Evolutionary conservation across 2,797 vertebrate species (phyloP).

Genomic region (Scomberomorus guttatus): DNA sequence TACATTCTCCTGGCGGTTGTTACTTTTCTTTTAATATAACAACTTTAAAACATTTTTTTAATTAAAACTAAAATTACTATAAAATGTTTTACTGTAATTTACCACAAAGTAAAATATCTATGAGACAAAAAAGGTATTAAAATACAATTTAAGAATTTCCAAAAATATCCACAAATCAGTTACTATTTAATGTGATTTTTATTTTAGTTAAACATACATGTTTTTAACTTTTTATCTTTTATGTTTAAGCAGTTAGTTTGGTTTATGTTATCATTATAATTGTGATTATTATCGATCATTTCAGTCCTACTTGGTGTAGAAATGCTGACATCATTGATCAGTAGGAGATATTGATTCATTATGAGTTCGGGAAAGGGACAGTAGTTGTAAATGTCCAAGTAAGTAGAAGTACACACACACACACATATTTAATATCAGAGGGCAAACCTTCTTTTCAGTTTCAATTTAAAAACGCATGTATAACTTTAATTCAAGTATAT

Average conservation of each 20-base stretch:
- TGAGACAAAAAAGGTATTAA: background rate
- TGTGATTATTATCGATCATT: conserved; percentile 6
- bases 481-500: background rate
- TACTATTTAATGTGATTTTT: background rate
- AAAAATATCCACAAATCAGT: background rate
- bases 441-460: background rate
- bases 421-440: background rate
- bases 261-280: background rate
- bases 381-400: background rate
- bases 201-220: background rate
- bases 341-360: conserved; percentile 5
- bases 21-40: background rate
- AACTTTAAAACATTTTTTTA: background rate
- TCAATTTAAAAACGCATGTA: background rate
- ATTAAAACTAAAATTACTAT: background rate
- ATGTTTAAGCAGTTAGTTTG: background rate
- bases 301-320: conserved; percentile 5
- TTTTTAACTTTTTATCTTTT: background rate
- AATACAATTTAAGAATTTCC: background rate
- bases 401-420: background rate
- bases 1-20: conserved; percentile 41
- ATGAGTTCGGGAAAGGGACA: background rate
- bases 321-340: conserved; percentile 32
- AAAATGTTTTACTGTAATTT: background rate
- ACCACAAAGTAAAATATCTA: background rate